These are phyloP conservation scores for Varecia variegata DNA, from an alignment of 2,797 vertebrate genomes.

Conservation along the genomic window DNA sequence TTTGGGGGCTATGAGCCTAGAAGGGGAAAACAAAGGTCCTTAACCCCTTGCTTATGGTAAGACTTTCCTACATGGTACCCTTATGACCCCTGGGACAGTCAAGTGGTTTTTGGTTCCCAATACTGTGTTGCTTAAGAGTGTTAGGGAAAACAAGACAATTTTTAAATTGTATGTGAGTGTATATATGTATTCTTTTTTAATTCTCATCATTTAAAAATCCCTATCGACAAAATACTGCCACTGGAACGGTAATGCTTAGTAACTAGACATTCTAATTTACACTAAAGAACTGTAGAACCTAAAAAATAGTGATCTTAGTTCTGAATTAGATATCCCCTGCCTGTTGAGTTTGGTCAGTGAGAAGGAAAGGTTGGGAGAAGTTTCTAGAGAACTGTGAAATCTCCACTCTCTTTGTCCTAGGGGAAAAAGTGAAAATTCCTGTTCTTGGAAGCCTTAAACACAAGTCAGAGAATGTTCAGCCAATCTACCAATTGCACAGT, in stretches of 20 bases:
- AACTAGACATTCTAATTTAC: not conserved
- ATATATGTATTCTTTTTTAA: not conserved
- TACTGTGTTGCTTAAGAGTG: not conserved
- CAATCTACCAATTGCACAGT: not conserved
- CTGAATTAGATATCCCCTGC: not conserved
- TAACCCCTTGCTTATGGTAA: not conserved
- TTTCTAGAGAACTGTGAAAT: conserved; percentile 25
- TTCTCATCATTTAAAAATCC: not conserved
- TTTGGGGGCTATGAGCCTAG: not conserved
- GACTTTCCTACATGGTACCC: not conserved
- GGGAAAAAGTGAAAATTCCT: not conserved
- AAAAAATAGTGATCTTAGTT: not conserved
- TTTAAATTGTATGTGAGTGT: not conserved
- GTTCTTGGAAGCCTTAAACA: not conserved
- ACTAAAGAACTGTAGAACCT: not conserved
- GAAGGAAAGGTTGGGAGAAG: not conserved
- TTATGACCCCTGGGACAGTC: not conserved
- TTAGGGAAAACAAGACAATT: not conserved
- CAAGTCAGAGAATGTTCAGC: not conserved
- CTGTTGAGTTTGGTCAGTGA: not conserved
- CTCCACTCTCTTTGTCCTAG: not conserved
- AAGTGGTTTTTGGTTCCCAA: not conserved
- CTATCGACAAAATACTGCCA: not conserved
- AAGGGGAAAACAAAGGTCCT: not conserved
- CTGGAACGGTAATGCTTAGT: not conserved